Conservation (phyloP, 35 echinoderm and acorn worm genomes). For the Acanthaster planci region DNA sequence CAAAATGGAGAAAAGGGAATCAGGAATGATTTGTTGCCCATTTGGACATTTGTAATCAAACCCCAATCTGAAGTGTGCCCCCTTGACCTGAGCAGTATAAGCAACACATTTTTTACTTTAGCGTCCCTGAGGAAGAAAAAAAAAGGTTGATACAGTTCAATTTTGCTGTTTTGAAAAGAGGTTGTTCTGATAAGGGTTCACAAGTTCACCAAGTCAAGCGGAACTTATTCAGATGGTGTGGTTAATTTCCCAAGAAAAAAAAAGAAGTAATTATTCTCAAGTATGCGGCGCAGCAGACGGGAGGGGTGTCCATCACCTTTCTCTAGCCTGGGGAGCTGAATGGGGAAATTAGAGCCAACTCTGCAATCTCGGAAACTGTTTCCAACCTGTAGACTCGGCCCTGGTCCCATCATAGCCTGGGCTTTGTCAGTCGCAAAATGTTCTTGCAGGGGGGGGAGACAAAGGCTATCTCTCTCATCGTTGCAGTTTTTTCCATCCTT, state of each 20-base stretch:
- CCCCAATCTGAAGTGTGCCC: background rate
- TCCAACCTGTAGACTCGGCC: background rate
- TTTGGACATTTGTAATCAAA: background rate
- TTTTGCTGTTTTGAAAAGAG: background rate
- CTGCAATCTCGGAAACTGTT: background rate
- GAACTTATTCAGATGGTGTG: slow-evolving; percentile 7
- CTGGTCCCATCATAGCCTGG: background rate
- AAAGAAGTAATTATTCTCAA: slow-evolving; percentile 25
- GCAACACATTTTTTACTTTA: no score
- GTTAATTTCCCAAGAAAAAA: background rate
- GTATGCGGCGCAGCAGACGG: background rate
- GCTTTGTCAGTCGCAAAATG: background rate
- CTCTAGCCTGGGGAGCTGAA: background rate
- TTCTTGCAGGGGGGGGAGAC: background rate
- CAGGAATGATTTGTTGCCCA: slow-evolving; percentile 8
- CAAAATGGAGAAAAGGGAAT: background rate
- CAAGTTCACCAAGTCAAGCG: slow-evolving; percentile 22
- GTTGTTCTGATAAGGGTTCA: slow-evolving; percentile 6
- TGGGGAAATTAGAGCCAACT: background rate
- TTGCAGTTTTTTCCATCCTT: background rate
- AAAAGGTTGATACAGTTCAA: no score
- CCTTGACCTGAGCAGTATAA: background rate
- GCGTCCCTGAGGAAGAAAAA: no score
- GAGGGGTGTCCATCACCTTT: no score
- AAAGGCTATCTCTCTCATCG: background rate